A percentile compares a stretch with the other conserved stretches of the same genome.
These are phyloP conservation scores for Thaumatotibia leucotreta DNA, from an alignment of 1,140 invertebrate species.

Conservation along the genomic window DNA sequence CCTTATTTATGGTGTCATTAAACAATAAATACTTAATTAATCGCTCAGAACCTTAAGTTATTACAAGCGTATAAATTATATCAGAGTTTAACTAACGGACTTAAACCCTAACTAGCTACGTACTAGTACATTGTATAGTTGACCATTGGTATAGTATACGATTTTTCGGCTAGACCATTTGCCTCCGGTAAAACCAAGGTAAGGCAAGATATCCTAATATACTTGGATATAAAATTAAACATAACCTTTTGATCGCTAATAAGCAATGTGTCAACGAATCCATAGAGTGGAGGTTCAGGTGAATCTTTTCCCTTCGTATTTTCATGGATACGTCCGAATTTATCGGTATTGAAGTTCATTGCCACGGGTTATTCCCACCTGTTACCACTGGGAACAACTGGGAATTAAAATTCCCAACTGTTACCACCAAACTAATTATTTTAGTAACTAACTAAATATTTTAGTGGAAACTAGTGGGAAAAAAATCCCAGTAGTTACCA, in stretches of 20 bases:
- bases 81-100: slow-evolving; percentile 46
- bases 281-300: too few species aligned
- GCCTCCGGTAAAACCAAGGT: background rate
- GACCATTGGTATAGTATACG: background rate
- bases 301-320: too few species aligned
- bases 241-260: background rate
- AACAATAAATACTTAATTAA: slow-evolving; percentile 62
- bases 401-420: too few species aligned
- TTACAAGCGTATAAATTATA: slow-evolving; percentile 66
- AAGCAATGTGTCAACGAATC: background rate
- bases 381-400: too few species aligned
- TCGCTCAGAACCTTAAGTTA: slow-evolving; percentile 64
- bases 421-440: too few species aligned
- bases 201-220: background rate
- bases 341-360: too few species aligned
- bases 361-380: too few species aligned
- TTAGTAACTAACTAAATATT: too few species aligned
- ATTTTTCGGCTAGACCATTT: background rate
- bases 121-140: slow-evolving; percentile 17
- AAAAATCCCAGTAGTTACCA: too few species aligned
- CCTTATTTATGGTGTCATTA: slow-evolving; percentile 31
- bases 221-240: background rate
- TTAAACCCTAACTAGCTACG: slow-evolving; percentile 44
- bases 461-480: too few species aligned
- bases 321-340: too few species aligned